phyloP scores from a whole-genome alignment of 1,140 invertebrate genomes.

The Ylistrum balloti region DNA sequence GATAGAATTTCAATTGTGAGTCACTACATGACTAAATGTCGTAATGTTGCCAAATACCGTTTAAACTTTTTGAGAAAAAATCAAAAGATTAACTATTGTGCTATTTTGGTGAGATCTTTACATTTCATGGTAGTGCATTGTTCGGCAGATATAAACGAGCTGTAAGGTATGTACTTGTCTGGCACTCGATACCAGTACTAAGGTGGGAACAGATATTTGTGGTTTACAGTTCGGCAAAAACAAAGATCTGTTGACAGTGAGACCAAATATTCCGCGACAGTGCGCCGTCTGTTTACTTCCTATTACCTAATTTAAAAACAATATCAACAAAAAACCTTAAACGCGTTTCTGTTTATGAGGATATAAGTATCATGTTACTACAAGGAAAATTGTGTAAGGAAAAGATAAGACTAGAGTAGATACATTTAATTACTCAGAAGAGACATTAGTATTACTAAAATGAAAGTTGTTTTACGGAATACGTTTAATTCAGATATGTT shows the following conservation, averaged over 20 bases:
- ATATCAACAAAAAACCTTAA: not conserved
- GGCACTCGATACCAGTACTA: not conserved
- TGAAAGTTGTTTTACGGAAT: too few relatives aligned
- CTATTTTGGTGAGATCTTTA: not conserved
- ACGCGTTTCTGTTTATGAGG: not conserved
- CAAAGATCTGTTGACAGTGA: not conserved
- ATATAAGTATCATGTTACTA: not conserved
- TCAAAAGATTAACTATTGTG: not conserved
- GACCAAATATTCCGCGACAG: not conserved
- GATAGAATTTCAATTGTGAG: not conserved
- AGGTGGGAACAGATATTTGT: not conserved
- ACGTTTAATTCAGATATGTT: too few relatives aligned
- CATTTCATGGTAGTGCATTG: not conserved
- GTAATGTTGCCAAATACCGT: conserved; percentile 11
- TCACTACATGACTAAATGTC: not conserved
- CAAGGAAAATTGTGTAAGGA: too few relatives aligned
- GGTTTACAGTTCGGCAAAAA: not conserved
- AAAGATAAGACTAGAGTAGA: too few relatives aligned
- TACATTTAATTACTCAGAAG: too few relatives aligned
- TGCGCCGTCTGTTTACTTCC: not conserved
- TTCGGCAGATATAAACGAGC: not conserved
- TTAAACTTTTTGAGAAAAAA: conserved; percentile 27
- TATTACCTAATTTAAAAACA: not conserved
- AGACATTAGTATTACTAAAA: too few relatives aligned
- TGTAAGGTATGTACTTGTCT: not conserved